A percentile compares a stretch with the other conserved stretches of the same genome.
Evolutionary conservation across 2,888 invertebrate species (phyloP).

Genomic region (Lochmaea crataegi): DNA sequence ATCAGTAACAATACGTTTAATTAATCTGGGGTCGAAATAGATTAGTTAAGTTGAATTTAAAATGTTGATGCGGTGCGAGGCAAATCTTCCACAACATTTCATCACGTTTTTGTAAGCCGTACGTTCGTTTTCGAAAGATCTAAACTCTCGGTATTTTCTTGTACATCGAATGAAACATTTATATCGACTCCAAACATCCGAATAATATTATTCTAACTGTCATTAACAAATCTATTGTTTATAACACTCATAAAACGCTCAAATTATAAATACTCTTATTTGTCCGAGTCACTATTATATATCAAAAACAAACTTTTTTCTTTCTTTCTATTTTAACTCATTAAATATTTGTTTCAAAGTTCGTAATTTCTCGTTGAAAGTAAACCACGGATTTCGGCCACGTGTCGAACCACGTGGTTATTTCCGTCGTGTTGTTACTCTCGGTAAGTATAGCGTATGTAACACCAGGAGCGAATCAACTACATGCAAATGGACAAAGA

Average conservation of each 20-base stretch:
- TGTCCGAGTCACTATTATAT: not conserved
- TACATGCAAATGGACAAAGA: not conserved
- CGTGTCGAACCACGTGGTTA: constrained; percentile 15
- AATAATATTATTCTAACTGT: not conserved
- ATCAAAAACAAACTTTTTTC: not conserved
- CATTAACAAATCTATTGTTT: constrained; percentile 5
- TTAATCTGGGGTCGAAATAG: too few species aligned
- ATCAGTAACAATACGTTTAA: too few species aligned
- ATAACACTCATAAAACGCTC: not conserved
- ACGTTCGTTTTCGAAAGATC: too few species aligned
- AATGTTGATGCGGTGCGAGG: too few species aligned
- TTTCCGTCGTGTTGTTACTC: not conserved
- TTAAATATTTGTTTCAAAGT: not conserved
- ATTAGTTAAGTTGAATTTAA: too few species aligned
- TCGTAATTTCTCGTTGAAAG: not conserved
- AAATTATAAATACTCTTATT: constrained; percentile 1
- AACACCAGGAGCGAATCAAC: not conserved
- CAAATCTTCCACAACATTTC: too few species aligned
- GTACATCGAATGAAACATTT: too few species aligned
- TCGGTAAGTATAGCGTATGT: constrained; percentile 10
- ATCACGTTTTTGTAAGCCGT: too few species aligned
- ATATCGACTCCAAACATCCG: too few species aligned
- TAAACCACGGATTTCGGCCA: constrained; percentile 1
- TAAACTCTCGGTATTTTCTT: too few species aligned
- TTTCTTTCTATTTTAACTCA: constrained; percentile 14